phyloP scores from a whole-genome alignment of 2,797 vertebrate genomes.

The Chrosomus eos region DNA sequence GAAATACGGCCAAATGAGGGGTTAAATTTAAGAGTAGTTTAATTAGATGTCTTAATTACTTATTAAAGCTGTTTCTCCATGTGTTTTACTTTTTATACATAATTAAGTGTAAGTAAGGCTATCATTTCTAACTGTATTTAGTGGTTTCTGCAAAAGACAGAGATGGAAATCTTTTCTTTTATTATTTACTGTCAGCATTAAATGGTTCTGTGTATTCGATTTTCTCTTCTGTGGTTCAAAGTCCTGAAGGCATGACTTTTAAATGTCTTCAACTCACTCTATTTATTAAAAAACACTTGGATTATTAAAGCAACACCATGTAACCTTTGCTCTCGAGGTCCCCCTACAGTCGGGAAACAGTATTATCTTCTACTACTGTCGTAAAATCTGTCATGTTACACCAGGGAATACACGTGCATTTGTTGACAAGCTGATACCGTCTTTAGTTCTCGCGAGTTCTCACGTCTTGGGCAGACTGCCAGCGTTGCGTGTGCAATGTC shows the following conservation, averaged over 20 bases:
- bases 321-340: too few relatives aligned
- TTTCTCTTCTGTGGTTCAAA: constrained; percentile 25
- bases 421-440: too few relatives aligned
- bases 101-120: neutral
- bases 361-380: too few relatives aligned
- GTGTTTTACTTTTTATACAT: neutral
- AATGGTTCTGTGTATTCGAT: constrained; percentile 14
- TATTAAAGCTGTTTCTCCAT: neutral
- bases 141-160: constrained; percentile 2
- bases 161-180: neutral
- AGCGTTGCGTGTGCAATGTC: too few relatives aligned
- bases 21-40: neutral
- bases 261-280: neutral
- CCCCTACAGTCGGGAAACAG: too few relatives aligned
- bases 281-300: constrained; percentile 21
- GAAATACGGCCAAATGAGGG: neutral
- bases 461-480: too few relatives aligned
- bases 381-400: too few relatives aligned
- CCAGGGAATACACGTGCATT: too few relatives aligned
- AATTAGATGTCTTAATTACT: constrained; percentile 1
- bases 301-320: too few relatives aligned
- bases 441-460: too few relatives aligned
- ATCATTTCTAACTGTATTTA: constrained; percentile 27
- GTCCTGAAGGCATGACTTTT: constrained; percentile 12
- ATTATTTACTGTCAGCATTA: constrained; percentile 27